Evolutionary conservation across 2,888 invertebrate species (phyloP).

Genomic region (Campoletis raptor): DNA sequence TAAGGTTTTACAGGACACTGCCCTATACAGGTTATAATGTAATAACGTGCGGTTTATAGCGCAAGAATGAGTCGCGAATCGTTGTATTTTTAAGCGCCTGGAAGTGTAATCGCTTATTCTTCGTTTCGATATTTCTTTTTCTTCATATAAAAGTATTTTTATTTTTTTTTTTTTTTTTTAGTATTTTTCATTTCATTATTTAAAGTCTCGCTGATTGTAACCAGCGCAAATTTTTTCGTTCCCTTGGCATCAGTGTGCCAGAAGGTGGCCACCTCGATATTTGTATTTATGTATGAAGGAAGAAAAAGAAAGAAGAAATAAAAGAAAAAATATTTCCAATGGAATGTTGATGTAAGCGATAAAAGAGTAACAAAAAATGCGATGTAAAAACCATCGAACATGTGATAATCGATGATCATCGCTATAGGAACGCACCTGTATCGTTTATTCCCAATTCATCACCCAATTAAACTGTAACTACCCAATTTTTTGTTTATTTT

Average conservation of each 20-base stretch:
- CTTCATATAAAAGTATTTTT: constrained; percentile 18
- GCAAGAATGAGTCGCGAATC: constrained; percentile 46
- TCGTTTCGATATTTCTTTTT: constrained; percentile 19
- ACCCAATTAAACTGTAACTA: constrained; percentile 74
- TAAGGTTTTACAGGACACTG: constrained; percentile 67
- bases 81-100: constrained; percentile 55
- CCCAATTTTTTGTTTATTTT: constrained; percentile 77
- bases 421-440: constrained; percentile 77
- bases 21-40: constrained; percentile 65
- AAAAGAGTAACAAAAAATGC: constrained; percentile 55
- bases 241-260: constrained; percentile 15
- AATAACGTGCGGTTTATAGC: constrained; percentile 56
- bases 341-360: constrained; percentile 58
- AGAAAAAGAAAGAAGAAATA: constrained; percentile 12
- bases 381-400: constrained; percentile 73
- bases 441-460: constrained; percentile 77
- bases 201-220: constrained; percentile 20
- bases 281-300: constrained; percentile 62
- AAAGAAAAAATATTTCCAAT: constrained; percentile 43
- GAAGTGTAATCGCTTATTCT: constrained; percentile 53
- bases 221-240: constrained; percentile 16
- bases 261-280: constrained; percentile 39
- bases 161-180: not conserved
- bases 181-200: constrained; percentile 15
- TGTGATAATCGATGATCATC: constrained; percentile 81